phyloP scores from a whole-genome alignment of 2,888 invertebrate genomes.

The Lasioglossum pauxillum region DNA sequence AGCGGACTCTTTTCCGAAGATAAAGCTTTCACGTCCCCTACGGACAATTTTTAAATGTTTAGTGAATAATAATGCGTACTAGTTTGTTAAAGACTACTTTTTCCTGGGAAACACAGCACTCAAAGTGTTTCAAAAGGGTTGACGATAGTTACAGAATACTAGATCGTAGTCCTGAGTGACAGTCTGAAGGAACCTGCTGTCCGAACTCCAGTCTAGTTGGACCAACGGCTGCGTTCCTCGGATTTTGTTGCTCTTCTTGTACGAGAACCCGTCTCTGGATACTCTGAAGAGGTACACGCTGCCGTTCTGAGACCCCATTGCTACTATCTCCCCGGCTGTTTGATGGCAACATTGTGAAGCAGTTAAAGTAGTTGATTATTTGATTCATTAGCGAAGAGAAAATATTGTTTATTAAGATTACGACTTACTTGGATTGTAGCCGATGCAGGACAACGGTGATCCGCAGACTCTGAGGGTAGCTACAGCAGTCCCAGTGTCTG shows the following conservation, averaged over 20 bases:
- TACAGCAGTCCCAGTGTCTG: conserved; percentile 93
- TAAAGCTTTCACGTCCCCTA: conserved; percentile 95
- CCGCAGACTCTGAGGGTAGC: conserved; percentile 94
- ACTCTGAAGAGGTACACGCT: conserved; percentile 93
- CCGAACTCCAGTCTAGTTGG: conserved; percentile 96
- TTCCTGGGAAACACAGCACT: background rate
- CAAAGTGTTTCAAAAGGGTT: background rate
- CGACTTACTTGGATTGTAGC: conserved; percentile 92
- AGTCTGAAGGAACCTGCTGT: conserved; percentile 94
- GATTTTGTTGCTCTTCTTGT: conserved; percentile 95
- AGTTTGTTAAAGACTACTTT: background rate
- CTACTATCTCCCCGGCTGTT: conserved; percentile 93
- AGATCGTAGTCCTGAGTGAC: conserved; percentile 96
- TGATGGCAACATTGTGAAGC: conserved; percentile 54
- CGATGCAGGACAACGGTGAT: conserved; percentile 93
- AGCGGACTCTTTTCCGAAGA: conserved; percentile 95
- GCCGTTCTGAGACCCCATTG: conserved; percentile 96
- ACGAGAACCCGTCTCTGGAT: conserved; percentile 94
- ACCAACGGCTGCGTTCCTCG: conserved; percentile 93
- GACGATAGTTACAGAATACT: conserved; percentile 88
- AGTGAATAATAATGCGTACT: background rate
- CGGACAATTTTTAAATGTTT: conserved; percentile 57
- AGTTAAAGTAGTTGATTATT: background rate
- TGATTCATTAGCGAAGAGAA: background rate
- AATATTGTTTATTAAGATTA: background rate